Percentiles rank a stretch among this genome's conserved stretches.
Conservation (phyloP, 2,888 invertebrate genomes). For the Phanerotoma sp. region DNA sequence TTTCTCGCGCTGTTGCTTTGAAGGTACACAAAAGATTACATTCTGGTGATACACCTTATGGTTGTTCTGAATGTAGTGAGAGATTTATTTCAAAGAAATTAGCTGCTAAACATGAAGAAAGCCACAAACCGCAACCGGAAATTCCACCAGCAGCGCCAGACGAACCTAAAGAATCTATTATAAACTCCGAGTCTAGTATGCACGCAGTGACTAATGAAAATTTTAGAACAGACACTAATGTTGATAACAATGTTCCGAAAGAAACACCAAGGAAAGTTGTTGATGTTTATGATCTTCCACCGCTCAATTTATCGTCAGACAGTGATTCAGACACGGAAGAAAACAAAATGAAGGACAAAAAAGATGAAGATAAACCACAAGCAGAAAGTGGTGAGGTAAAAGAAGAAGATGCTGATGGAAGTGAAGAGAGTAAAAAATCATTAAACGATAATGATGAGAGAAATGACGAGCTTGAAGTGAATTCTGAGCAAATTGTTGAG, state of each 20-base stretch:
- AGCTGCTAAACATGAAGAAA: conserved; percentile 68
- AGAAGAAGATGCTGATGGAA: conserved; percentile 36
- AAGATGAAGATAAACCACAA: conserved; percentile 44
- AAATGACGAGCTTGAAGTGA: conserved; percentile 24
- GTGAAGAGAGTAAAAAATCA: conserved; percentile 26
- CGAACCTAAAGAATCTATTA: conserved; percentile 28
- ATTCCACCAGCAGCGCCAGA: conserved; percentile 1
- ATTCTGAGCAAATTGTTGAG: conserved; percentile 19
- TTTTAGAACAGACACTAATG: conserved; percentile 38
- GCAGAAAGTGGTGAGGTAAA: conserved; percentile 36
- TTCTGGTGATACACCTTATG: conserved; percentile 69
- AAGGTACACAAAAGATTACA: conserved; percentile 85
- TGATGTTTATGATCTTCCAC: conserved; percentile 73
- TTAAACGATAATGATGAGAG: conserved; percentile 6
- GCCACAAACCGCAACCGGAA: conserved; percentile 60
- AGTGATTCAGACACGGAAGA: conserved; percentile 74
- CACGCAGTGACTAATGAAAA: conserved; percentile 26
- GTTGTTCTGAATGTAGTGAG: conserved; percentile 74
- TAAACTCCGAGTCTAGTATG: conserved; percentile 40
- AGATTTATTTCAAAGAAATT: conserved; percentile 82
- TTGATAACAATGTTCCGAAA: conserved; percentile 42
- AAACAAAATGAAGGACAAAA: conserved; percentile 39
- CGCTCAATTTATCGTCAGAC: conserved; percentile 77
- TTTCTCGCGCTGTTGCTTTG: conserved; percentile 74
- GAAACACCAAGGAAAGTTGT: conserved; percentile 59